Base-by-base conservation (phyloP, 2,888 invertebrate genomes). In the Hydrotaea diabolus region DNA sequence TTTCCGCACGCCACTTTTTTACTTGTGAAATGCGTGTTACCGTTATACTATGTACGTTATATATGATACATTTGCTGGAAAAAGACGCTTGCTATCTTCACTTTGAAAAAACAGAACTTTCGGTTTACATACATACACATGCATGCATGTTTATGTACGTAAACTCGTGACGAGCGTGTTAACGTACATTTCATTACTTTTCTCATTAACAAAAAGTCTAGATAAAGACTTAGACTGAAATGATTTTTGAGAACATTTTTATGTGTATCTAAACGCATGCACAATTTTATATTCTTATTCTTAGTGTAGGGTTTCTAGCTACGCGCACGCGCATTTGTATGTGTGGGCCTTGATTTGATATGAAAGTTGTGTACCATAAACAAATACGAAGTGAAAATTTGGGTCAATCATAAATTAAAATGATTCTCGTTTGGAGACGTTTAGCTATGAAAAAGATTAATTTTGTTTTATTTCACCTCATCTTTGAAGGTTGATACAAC, bases 401-500 rank as follows among this genome's bases (percentile, higher is more conserved):
- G 74, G 85, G 86, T 85, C 78, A 86, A 75, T 31, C 53, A 53
- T 36, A 72, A 49, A 80, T 82, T 78, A 84, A 69, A 73, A 77
- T 49, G 11, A 71, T 73, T 72, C 31, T 78, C 57, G 66, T 21
- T 75, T 78, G 7, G 26, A 19, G 11, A 43, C 39, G 43, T 62
- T 36, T 49, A 11, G 2, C 11, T 55, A 46, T 69, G 46, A n/a
- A 53, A 23, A 19, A 49, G 57, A 26, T 62, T 23, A 26, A 46
- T 53, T 43, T 73, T 74, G 57, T 69, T 26, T 59, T 72, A 55
- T 15, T 59, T 26, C 59, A 13, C 31, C 15, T 73, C 39, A 73
- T 57, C 39, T 15, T 36, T 73, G 36, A 8, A 8, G 19, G 36
- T 26, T 73, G 4, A 9, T 57, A 57, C 53, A 57, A 31, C n/a